Evolutionary conservation across 2,113 vertebrate genomes (phyloP), one percentile per base, ranked within the genome.

Genomic region (Chauna torquata): DNA sequence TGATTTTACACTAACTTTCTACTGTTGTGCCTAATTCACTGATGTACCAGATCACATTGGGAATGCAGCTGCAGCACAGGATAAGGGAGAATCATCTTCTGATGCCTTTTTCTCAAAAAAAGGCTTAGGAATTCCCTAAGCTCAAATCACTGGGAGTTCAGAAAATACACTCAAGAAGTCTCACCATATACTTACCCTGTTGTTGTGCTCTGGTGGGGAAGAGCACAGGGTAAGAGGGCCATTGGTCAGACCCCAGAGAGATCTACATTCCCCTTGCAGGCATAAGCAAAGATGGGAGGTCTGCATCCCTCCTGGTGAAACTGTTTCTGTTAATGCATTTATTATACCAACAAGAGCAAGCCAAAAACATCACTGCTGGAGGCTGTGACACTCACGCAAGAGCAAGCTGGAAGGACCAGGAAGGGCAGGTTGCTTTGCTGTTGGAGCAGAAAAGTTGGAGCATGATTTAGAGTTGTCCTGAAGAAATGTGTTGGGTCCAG

Each of bases 381-480:
- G 25, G 62, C 58, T 61, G 62, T 50, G 68, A 23, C n/a, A 58
- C n/a, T 88, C 59, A n/a, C 34, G 23, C 1, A 16, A 32, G 49
- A 76, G 20, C 57, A 70, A 61, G 19, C 12, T 64, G 79, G 38
- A 45, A 82, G 77, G 38, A 72, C 18, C 24, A 45, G 54, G 40
- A 61, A 72, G 32, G 54, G 9, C 2, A 4, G 38, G 16, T 6
- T 81, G 27, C 6, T 6, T 27, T 77, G 62, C 23, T 66, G 0
- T 61, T 83, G 47, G 44, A 87, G 80, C 5, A 66, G 75, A 45
- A 54, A 57, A 70, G 38, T 22, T 36, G 38, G 34, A 42, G 3
- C 11, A 20, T 71, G 55, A 74, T 88, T 94, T 94, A 83, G 38
- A 68, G 72, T 59, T 80, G 11, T 81, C 59, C 82, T 65, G 72